Percentiles rank a stretch among this genome's conserved stretches.
These are phyloP conservation scores for Idaea straminata DNA, from an alignment of 2,888 invertebrate genomes.

Conservation along the genomic window DNA sequence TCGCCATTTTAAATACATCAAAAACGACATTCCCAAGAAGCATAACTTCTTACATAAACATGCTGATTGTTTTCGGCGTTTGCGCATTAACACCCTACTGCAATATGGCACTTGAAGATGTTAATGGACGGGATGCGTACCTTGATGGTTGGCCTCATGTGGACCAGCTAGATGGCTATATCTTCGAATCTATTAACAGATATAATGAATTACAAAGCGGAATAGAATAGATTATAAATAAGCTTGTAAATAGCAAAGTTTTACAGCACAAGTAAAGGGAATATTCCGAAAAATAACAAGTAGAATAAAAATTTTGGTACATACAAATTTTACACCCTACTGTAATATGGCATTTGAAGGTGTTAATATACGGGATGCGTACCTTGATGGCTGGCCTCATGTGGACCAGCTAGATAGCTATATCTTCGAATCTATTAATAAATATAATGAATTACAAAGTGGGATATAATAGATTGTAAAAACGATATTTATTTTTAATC, in stretches of 20 bases:
- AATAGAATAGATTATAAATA: constrained; percentile 2
- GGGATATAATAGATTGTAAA: no score
- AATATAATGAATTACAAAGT: constrained; percentile 29
- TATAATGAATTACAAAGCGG: constrained; percentile 29
- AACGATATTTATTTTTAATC: no score
- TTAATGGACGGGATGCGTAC: constrained; percentile 51
- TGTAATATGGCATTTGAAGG: no score
- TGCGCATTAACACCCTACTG: constrained; percentile 80
- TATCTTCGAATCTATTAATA: no score
- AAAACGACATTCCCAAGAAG: not conserved
- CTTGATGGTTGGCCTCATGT: constrained; percentile 47
- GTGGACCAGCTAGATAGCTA: no score
- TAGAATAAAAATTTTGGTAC: no score
- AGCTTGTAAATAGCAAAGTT: no score
- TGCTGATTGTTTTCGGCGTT: constrained; percentile 70
- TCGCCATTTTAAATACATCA: constrained; percentile 40
- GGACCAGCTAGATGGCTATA: constrained; percentile 34
- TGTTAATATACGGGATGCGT: no score
- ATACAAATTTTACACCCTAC: no score
- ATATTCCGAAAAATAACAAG: no score
- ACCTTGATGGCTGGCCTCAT: no score
- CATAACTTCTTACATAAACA: constrained; percentile 17
- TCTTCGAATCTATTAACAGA: constrained; percentile 34
- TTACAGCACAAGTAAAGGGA: no score
- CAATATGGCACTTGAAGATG: constrained; percentile 66